Evolutionary conservation across 64 coral and sea anemone species (phyloP), one percentile per base, ranked within the genome.

Genomic region (Actinia equina): DNA sequence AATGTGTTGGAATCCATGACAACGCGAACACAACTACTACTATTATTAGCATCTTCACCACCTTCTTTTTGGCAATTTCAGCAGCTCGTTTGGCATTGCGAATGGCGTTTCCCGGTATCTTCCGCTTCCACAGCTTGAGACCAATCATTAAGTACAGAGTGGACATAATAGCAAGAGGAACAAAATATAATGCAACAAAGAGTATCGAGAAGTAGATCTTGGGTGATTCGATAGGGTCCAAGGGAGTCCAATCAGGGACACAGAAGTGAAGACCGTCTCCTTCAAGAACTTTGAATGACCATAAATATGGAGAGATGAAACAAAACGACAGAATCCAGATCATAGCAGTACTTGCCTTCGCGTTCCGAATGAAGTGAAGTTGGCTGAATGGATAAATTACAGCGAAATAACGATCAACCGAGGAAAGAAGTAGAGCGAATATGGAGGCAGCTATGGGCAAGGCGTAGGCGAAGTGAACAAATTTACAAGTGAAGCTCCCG

Each of bases 21-120:
- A 95, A 13, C 2, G 93, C 93, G 44, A 95, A 95, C 7, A 95
- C 89, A 2, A 80, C 77, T 27, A 95, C 93, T 1, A 92, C 89
- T 44, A 92, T 88, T 7, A 95, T 92, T 0, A 95, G 55, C 93
- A 95, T 95, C 59, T 91, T 91, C 20, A 95, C 87, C 43, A 95
- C 93, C 82, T 95, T 95, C 62, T 85, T 58, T 77, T 95, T 95
- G 30, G 93, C 86, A 20, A 61, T 82, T 56, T 92, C 86, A 22
- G 89, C 89, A 10, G 90, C 93, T 46, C 93, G 89, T 57, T 70
- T 87, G 57, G 83, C 87, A 27, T 85, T 83, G 17, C 82, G 80
- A 25, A 85, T 85, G 6, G 82, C 82, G 30, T 91, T 91, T 22
- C 93, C 93, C 3, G 93, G 93, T 17, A 95, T 95, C 58, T 92